Conservation (phyloP, 35 echinoderm and acorn worm genomes). For the Apostichopus parvimensis region DNA sequence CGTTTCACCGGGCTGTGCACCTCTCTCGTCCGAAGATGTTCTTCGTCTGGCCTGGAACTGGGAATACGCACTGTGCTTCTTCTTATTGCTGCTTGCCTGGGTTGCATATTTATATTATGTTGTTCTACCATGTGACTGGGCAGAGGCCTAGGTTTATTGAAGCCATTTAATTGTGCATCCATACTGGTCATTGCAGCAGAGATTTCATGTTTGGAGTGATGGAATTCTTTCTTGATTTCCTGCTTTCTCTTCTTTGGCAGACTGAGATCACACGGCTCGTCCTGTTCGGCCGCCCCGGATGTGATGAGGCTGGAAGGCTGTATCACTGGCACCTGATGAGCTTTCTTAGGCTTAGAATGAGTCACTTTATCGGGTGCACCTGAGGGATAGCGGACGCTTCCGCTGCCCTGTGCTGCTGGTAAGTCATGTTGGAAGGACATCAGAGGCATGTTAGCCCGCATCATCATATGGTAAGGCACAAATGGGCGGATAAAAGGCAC, state of each 20-base stretch:
- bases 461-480: conserved; percentile 41
- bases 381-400: neutral
- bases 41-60: neutral
- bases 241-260: conserved; percentile 84
- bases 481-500: conserved; percentile 39
- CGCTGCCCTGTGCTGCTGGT: neutral
- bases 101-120: neutral
- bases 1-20: neutral
- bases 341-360: neutral
- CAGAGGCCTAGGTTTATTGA: neutral
- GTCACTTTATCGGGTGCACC: neutral
- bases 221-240: neutral
- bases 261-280: conserved; percentile 95
- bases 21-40: neutral
- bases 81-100: neutral
- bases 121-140: neutral
- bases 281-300: conserved; percentile 49
- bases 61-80: neutral
- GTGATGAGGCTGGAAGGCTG: neutral
- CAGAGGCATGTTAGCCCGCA: conserved; percentile 23
- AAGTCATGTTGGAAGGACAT: conserved; percentile 14
- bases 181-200: neutral
- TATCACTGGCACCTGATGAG: conserved; percentile 50
- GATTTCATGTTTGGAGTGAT: neutral
- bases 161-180: conserved; percentile 4